phyloP scores from a whole-genome alignment of 2,113 vertebrate genomes.

The Limanda limanda region DNA sequence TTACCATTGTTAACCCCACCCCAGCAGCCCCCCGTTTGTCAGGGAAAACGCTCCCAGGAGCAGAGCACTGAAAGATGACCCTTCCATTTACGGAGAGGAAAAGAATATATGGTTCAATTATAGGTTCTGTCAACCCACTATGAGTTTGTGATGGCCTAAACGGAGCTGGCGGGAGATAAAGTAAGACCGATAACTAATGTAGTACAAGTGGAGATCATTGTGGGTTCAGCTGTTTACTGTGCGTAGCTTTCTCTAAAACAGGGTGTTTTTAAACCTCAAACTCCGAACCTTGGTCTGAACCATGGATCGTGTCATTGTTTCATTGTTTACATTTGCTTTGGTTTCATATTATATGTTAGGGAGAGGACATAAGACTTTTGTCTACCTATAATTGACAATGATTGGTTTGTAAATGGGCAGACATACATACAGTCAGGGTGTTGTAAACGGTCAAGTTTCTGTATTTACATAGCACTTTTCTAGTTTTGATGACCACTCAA shows the following conservation, averaged over 20 bases:
- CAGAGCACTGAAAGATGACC: slow-evolving; percentile 35
- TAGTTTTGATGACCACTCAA: no score
- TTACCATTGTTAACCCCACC: slow-evolving; percentile 58
- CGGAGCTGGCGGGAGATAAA: slow-evolving; percentile 6
- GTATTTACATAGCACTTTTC: no score
- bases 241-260: slow-evolving; percentile 1
- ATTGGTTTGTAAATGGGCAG: no score
- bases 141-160: slow-evolving; percentile 58
- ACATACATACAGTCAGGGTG: no score
- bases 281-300: no score
- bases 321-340: no score
- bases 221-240: neutral
- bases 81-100: slow-evolving; percentile 39
- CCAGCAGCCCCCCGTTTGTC: slow-evolving; percentile 55
- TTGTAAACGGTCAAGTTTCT: no score
- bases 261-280: no score
- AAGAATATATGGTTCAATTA: slow-evolving; percentile 75
- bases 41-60: slow-evolving; percentile 62
- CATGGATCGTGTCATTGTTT: no score
- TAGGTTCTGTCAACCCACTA: slow-evolving; percentile 49
- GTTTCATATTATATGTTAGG: no score
- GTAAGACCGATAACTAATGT: slow-evolving; percentile 29
- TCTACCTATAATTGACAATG: no score
- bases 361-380: no score
- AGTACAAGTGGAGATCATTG: slow-evolving; percentile 14